Evolutionary conservation across 2,797 vertebrate genomes (phyloP), one percentile per base, ranked within the genome.

Genomic region (Selene dorsalis): DNA sequence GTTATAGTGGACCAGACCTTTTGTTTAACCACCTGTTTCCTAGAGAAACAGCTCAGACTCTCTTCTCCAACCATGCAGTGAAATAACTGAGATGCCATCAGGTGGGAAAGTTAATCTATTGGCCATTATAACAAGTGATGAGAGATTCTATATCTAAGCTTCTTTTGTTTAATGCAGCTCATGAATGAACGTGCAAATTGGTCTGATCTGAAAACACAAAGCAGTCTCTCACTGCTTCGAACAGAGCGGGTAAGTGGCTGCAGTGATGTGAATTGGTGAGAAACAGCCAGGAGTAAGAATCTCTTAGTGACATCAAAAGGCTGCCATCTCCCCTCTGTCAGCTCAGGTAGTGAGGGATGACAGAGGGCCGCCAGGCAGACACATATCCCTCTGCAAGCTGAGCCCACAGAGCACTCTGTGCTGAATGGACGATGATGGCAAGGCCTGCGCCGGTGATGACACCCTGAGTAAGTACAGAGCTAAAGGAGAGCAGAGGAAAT

Each of bases 131-230:
- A 90, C 77, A 64, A 78, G 89, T 73, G 95, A 87, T 95, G 96
- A 96, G 92, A 95, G 95, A 94, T 92, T 93, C 84, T 93, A 92
- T 94, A 94, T 96, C 95, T 94, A 85, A 94, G 93, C 93, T 91
- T 89, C 92, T 96, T 96, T 96, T 96, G 95, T 96, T 94, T 91
- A 91, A 92, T 87, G 79, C 86, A 91, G 93, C 95, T 95, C 88
- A 73, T 94, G 90, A 93, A 95, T 94, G 89, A 95, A 95, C 93
- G 94, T 96, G 96, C 95, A 96, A 97, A 97, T 97, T 96, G 96
- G 95, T 97, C 94, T 96, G 96, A 96, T 98, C 96, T 95, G 82
- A 61, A 77, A 82, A 91, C 93, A 97, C 96, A 97, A 97, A 96
- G 96, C 91, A 72, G 11, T 93, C 89, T 89, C 96, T 96, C 94